Percentiles rank a stretch among this genome's conserved stretches.
These are phyloP conservation scores for Diprion similis DNA, from an alignment of 1,140 invertebrate genomes.

Conservation along the genomic window DNA sequence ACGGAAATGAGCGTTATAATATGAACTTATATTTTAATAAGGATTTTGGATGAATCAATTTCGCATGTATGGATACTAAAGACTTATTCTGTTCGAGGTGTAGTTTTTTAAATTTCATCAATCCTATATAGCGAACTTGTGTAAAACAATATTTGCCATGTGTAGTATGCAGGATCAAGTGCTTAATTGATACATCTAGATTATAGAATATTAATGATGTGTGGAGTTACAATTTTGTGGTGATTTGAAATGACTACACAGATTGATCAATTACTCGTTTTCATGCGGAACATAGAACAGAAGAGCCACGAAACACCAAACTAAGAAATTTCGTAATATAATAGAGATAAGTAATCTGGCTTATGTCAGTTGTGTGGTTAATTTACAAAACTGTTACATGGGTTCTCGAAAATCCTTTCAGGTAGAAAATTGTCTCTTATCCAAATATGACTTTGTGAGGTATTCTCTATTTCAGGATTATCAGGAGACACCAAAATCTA, in stretches of 20 bases:
- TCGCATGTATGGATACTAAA: not conserved
- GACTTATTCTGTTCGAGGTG: not conserved
- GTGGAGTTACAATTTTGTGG: not conserved
- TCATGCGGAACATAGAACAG: not conserved
- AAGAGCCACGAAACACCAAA: not conserved
- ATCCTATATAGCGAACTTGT: not conserved
- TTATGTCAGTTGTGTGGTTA: not conserved
- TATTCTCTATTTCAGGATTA: not conserved
- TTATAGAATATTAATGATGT: not conserved
- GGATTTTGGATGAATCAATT: not conserved
- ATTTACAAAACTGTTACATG: not conserved
- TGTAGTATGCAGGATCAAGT: not conserved
- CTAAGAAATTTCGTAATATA: not conserved
- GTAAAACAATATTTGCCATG: not conserved
- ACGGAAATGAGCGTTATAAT: not conserved
- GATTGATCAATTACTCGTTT: not conserved
- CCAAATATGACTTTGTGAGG: not conserved
- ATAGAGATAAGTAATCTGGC: conserved; percentile 4
- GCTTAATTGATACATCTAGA: not conserved
- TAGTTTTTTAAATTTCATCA: not conserved
- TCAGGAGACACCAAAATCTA: not conserved
- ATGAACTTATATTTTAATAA: not conserved
- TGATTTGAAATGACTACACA: not conserved
- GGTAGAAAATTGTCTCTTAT: not conserved
- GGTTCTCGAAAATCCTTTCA: not conserved